These are phyloP conservation scores for Apomyelois bistriatella DNA, from an alignment of 2,888 invertebrate genomes.

Conservation along the genomic window DNA sequence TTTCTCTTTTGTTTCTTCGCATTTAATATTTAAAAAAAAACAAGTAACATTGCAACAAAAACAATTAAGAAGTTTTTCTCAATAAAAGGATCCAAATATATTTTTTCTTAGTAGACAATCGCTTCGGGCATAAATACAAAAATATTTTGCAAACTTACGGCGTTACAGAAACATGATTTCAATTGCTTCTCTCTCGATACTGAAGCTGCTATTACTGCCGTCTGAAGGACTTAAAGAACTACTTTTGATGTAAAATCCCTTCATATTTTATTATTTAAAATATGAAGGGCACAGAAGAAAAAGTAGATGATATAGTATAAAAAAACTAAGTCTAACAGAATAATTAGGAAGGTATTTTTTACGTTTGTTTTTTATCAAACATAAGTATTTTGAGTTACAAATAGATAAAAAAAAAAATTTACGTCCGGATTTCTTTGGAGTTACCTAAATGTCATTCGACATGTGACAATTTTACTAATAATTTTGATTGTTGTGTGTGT, in stretches of 20 bases:
- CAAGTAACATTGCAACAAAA: background rate
- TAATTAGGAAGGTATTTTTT: no score
- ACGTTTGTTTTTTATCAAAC: no score
- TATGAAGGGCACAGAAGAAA: background rate
- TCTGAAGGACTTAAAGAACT: background rate
- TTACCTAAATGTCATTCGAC: no score
- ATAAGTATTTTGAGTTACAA: no score
- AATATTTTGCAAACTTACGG: background rate
- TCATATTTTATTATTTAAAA: no score
- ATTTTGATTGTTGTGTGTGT: no score
- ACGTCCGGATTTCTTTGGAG: no score
- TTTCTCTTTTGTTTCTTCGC: no score
- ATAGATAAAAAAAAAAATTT: no score
- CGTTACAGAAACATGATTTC: background rate
- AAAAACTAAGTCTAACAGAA: background rate
- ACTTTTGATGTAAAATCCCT: background rate
- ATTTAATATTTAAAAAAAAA: background rate
- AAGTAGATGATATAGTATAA: background rate
- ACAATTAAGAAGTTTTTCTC: background rate
- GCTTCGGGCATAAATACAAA: background rate
- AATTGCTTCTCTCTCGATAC: slow-evolving; percentile 1
- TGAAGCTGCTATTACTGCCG: background rate
- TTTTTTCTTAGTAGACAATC: background rate
- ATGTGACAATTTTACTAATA: no score
- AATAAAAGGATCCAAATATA: background rate